A percentile compares a stretch with the other conserved stretches of the same genome.
Evolutionary conservation across 2,113 vertebrate genomes (phyloP).

Genomic region (Diglossa brunneiventris): DNA sequence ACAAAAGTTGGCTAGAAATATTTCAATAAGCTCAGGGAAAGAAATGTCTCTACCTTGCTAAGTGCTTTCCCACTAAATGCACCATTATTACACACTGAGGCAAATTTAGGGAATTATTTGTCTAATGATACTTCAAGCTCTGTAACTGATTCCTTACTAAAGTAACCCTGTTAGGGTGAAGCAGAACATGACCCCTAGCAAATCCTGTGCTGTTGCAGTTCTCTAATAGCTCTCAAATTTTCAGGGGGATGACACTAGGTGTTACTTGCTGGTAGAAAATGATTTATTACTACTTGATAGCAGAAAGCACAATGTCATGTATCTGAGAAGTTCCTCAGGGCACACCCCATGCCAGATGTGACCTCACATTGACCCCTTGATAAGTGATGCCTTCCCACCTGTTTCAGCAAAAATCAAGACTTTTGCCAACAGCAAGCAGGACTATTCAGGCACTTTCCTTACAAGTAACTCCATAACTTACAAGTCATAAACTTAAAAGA

Average conservation of each 20-base stretch:
- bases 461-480: background rate
- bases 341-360: background rate
- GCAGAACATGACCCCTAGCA: background rate
- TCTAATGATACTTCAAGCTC: background rate
- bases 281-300: background rate
- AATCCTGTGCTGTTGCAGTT: background rate
- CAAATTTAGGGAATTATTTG: background rate
- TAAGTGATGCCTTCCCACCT: background rate
- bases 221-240: background rate
- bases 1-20: background rate
- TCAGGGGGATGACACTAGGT: background rate
- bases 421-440: background rate
- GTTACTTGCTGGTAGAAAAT: background rate
- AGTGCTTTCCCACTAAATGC: background rate
- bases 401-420: background rate
- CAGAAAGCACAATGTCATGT: background rate
- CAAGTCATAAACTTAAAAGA: background rate
- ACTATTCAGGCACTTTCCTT: background rate
- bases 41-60: background rate
- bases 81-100: background rate
- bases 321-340: background rate
- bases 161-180: background rate
- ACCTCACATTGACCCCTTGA: background rate
- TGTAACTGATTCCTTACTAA: background rate
- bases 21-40: background rate